Percentiles rank a stretch among this genome's conserved stretches.
phyloP scores from a whole-genome alignment of 92 coral and sea anemone species.

The Zoanthus sansibaricus region DNA sequence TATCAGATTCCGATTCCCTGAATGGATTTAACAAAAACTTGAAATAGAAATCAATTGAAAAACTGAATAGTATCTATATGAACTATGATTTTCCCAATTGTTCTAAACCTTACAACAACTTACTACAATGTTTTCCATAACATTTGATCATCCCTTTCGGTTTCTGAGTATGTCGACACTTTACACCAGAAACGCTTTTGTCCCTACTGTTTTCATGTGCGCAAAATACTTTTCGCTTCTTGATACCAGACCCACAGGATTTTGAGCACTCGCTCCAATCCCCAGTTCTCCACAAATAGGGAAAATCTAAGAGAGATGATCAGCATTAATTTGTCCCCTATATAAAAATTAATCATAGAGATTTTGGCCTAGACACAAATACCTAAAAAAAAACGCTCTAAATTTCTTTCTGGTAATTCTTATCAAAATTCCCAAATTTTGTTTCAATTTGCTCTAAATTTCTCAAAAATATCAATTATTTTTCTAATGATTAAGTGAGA shows the following conservation, averaged over 20 bases:
- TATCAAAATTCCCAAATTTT: no score
- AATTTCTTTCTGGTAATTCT: no score
- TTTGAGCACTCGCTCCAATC: slow-evolving; percentile 86
- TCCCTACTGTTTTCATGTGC: slow-evolving; percentile 61
- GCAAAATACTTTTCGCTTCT: slow-evolving; percentile 74
- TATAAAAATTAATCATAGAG: no score
- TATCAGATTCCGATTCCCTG: no score
- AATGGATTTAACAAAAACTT: no score
- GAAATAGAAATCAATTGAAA: no score
- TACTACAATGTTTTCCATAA: slow-evolving; percentile 89
- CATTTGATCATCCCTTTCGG: slow-evolving; percentile 71
- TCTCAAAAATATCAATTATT: no score
- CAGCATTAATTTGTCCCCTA: not conserved
- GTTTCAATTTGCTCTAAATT: no score
- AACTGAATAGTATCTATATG: not conserved
- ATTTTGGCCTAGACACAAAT: no score
- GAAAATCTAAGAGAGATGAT: slow-evolving; percentile 68
- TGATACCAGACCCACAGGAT: slow-evolving; percentile 85
- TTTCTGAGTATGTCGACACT: slow-evolving; percentile 68
- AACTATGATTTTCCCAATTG: not conserved
- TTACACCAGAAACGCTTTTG: slow-evolving; percentile 43
- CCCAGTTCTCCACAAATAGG: slow-evolving; percentile 87
- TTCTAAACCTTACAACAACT: slow-evolving; percentile 1
- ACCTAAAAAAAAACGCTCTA: no score
- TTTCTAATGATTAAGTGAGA: no score